Evolutionary conservation across 2,888 invertebrate species (phyloP), one percentile per base, ranked within the genome.

Genomic region (Marasmarcha lunaedactyla): DNA sequence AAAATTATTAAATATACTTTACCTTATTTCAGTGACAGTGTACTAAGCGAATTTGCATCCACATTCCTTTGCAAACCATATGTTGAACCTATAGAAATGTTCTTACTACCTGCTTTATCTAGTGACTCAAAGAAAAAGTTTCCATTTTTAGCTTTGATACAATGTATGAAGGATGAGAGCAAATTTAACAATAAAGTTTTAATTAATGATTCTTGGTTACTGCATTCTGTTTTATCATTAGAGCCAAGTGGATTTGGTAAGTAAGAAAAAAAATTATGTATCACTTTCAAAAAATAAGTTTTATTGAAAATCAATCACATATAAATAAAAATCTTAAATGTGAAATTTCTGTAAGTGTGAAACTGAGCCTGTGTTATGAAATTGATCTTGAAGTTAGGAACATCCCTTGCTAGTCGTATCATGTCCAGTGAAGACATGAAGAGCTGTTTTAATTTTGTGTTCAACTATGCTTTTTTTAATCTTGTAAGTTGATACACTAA

Each of bases 21-120:
- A 20, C 20, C 20, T 20, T 20, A 20, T 62, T 67, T 37, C 62
- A 84, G 84, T 46, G 67, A 74, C 38, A 59, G 53, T 20, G 52
- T 81, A 14, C 67, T 84, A 71, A 62, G 76, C 6, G 85, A 87
- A 55, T 90, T 93, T 52, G 86, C 89, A 25, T 74, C 83, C 35
- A 85, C 89, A 44, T 89, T 93, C 54, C 72, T 94, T 10, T 87
- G 88, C 44, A 86, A 87, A 37, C 84, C 86, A 3, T 86, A 91
- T 51, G 87, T 89, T 0, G 88, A 89, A 47, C 86, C 91, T 1
- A 83, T 93, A 10, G 89, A 89, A 48, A 84, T 87, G 69, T 89
- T 86, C 51, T 68, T 93, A 26, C 72, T 94, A 48, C 93, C 93
- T 10, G 88, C 89, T 5, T 63, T 94, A 42, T 83, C 87, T 1